Conservation (phyloP, 2,888 invertebrate species). For the Brachylomia viminalis region DNA sequence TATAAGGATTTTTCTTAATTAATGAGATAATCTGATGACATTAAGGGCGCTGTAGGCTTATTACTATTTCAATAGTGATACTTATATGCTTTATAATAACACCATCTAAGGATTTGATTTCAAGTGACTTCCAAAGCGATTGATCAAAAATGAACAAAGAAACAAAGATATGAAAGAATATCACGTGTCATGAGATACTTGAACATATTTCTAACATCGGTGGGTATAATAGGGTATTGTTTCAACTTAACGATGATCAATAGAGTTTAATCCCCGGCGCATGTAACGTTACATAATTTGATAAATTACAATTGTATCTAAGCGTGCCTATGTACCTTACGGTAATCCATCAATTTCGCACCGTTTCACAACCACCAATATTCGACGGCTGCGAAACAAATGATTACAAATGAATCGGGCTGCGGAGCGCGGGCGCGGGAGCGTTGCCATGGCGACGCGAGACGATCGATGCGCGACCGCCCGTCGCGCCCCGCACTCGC, state of each 20-base stretch:
- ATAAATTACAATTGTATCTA: conserved; percentile 70
- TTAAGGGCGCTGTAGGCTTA: not conserved
- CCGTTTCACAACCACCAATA: conserved; percentile 86
- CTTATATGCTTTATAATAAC: not conserved
- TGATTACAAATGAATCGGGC: conserved; percentile 89
- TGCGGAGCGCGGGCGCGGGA: conserved; percentile 71
- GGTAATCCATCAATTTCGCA: conserved; percentile 86
- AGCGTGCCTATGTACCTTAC: conserved; percentile 65
- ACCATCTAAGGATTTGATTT: not conserved
- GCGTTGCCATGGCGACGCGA: conserved; percentile 85
- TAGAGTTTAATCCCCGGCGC: conserved; percentile 23
- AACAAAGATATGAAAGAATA: not conserved
- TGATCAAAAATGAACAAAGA: not conserved
- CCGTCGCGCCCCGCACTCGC: conserved; percentile 75
- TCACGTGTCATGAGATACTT: not conserved
- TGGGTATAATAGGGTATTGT: conserved; percentile 12
- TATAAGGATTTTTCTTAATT: conserved; percentile 17
- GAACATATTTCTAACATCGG: not conserved
- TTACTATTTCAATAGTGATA: not conserved
- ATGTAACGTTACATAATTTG: conserved; percentile 56
- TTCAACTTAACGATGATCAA: conserved; percentile 23
- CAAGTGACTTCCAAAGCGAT: not conserved
- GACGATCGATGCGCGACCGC: conserved; percentile 86
- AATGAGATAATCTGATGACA: not conserved
- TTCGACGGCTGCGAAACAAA: conserved; percentile 89